Evolutionary conservation across 2,797 vertebrate genomes (phyloP).

Genomic region (Luscinia megarhynchos): DNA sequence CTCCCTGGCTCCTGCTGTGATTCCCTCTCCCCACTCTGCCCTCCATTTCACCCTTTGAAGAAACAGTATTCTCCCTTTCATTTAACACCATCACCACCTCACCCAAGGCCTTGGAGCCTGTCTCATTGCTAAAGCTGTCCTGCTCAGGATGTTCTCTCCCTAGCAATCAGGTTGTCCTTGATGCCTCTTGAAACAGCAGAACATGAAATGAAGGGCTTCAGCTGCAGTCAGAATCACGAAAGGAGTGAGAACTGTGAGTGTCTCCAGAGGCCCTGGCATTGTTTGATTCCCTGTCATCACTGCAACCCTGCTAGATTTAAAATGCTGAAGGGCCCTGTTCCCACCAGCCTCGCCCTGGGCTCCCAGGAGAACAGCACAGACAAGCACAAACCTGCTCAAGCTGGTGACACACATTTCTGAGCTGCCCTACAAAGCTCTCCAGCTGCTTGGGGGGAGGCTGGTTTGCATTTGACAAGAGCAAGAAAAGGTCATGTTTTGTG

Average conservation of each 20-base stretch:
- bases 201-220: background rate
- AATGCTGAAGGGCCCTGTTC: background rate
- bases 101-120: background rate
- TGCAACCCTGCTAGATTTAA: background rate
- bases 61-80: background rate
- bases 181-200: background rate
- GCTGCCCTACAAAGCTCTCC: background rate
- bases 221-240: background rate
- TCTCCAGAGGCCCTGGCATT: background rate
- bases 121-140: background rate
- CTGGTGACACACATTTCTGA: background rate
- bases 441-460: background rate
- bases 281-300: fast-evolving
- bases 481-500: slow-evolving; percentile 34
- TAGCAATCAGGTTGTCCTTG: background rate
- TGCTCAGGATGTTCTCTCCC: background rate
- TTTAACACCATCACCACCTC: background rate
- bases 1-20: background rate
- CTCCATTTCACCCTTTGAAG: background rate
- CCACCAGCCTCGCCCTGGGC: fast-evolving
- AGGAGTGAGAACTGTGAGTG: background rate
- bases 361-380: background rate
- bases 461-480: background rate
- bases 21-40: background rate
- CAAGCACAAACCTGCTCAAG: background rate